Evolutionary conservation across 2,888 invertebrate genomes (phyloP).

Genomic region (Iphiclides podalirius): DNA sequence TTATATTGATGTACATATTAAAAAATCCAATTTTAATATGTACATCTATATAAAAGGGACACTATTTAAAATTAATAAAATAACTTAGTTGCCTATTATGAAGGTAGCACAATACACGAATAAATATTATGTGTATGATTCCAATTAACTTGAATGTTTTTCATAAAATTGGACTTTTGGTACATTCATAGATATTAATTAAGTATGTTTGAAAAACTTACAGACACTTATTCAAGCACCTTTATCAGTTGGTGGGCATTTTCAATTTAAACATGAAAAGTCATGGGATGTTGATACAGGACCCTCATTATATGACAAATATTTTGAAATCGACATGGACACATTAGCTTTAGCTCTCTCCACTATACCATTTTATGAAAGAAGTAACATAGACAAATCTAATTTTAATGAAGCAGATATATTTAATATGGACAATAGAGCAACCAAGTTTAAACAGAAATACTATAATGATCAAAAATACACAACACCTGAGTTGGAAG

Average conservation of each 20-base stretch:
- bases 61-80: too few species aligned
- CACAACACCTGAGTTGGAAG: constrained; percentile 54
- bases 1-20: too few species aligned
- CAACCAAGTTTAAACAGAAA: constrained; percentile 62
- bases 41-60: too few species aligned
- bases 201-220: too few species aligned
- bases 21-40: too few species aligned
- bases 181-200: too few species aligned
- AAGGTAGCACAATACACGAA: too few species aligned
- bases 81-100: too few species aligned
- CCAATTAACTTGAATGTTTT: too few species aligned
- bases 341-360: constrained; percentile 55
- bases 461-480: constrained; percentile 60
- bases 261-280: constrained; percentile 76
- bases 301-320: constrained; percentile 65
- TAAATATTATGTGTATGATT: too few species aligned
- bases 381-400: constrained; percentile 53
- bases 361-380: constrained; percentile 66
- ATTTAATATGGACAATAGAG: constrained; percentile 59
- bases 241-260: constrained; percentile 66
- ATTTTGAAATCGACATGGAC: constrained; percentile 67
- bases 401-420: constrained; percentile 59
- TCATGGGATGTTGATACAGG: constrained; percentile 62
- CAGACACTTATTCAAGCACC: constrained; percentile 69
- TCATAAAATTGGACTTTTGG: too few species aligned